Conservation (phyloP, 2,113 vertebrate genomes). For the Grammomys dolichurus region DNA sequence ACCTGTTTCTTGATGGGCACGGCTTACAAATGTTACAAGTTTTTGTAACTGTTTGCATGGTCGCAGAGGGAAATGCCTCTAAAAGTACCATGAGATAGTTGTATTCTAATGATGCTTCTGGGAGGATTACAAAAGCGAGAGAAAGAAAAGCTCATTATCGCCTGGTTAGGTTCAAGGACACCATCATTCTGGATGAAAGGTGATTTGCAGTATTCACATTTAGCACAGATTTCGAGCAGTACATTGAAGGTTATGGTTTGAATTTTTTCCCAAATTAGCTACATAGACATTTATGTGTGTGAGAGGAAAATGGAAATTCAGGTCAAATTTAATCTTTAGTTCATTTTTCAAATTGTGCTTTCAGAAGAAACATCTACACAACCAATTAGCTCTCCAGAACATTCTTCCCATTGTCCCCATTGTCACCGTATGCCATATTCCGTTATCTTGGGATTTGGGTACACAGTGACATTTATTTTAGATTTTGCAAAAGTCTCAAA, state of each 20-base stretch:
- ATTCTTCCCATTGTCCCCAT: background rate
- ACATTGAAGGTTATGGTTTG: constrained; percentile 72
- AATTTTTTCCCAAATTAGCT: constrained; percentile 78
- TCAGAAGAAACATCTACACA: constrained; percentile 60
- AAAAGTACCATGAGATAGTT: background rate
- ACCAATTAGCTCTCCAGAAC: constrained; percentile 29
- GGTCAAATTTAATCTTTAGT: constrained; percentile 74
- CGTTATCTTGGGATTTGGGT: background rate
- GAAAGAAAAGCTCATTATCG: constrained; percentile 76
- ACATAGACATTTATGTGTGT: constrained; percentile 59
- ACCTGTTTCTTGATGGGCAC: constrained; percentile 66
- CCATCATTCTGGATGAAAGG: constrained; percentile 75
- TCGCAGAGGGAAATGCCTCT: constrained; percentile 37
- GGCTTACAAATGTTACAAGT: constrained; percentile 50
- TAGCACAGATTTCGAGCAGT: constrained; percentile 68
- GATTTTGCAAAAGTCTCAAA: constrained; percentile 42
- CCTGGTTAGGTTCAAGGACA: constrained; percentile 70
- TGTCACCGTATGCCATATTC: background rate
- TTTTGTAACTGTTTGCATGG: constrained; percentile 33
- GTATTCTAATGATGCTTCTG: constrained; percentile 70
- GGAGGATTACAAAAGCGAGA: constrained; percentile 68
- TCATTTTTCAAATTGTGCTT: constrained; percentile 72
- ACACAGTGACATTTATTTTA: constrained; percentile 51
- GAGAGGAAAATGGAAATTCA: constrained; percentile 76
- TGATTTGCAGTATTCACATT: constrained; percentile 66